Evolutionary conservation across 2,113 vertebrate genomes (phyloP), one percentile per base, ranked within the genome.

Genomic region (Psephotus haematonotus): DNA sequence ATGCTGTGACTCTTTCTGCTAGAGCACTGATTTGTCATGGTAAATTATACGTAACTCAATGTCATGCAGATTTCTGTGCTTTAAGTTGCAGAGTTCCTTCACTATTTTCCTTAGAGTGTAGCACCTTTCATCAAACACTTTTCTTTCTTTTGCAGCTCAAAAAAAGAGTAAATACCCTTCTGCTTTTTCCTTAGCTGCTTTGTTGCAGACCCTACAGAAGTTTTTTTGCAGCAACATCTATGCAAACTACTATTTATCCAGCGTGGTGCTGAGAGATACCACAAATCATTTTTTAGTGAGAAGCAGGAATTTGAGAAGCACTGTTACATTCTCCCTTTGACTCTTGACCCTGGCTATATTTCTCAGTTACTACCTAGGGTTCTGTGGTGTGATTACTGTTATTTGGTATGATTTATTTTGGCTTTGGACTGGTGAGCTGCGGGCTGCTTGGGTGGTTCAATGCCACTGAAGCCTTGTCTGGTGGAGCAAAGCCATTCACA

Each of bases 1-100:
- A 92, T 91, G 95, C 86, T 94, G 91, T 95, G 92, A 76, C 70
- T 79, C 80, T 92, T 92, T 93, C 88, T 94, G 70, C 52, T 82
- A 37, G 74, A 89, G 74, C 74, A 85, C 41, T 89, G 88, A 96
- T 96, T 96, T 94, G 77, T 94, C 86, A 91, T 65, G 86, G 95
- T 86, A 96, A 96, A 96, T 93, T 96, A 90, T 95, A 93, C 86
- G 67, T 62, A 89, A 67, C 59, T 85, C 70, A 85, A 18, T 85
- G 86, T 79, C 75, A 35, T 70, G 81, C 84, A 86, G 83, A 79
- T 89, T 92, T 89, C 74, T 84, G 35, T 70, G 69, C 77, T 91
- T 93, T 84, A 94, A 82, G 90, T 68, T 92, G 37, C 81, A 63
- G 82, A 80, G 52, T 76, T 92, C 44, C 59, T 69, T 79, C 59